These are phyloP conservation scores for Varecia variegata DNA, from an alignment of 2,797 vertebrate species.

Conservation along the genomic window DNA sequence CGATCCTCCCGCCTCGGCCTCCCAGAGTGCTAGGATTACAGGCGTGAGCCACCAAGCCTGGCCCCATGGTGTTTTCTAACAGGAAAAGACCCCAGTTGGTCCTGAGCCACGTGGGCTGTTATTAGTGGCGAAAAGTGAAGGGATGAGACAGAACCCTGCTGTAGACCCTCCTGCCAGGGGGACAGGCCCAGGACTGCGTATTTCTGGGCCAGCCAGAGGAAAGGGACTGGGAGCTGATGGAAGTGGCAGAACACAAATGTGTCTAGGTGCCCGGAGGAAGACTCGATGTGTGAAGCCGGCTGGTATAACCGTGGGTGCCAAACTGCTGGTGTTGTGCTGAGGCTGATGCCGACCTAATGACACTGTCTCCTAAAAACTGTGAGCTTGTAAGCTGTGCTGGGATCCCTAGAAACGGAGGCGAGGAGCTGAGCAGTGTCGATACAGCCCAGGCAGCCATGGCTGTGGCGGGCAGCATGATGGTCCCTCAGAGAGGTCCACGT, in stretches of 20 bases:
- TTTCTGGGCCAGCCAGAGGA: neutral
- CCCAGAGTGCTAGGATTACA: too few relatives aligned
- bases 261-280: neutral
- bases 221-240: neutral
- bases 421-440: neutral
- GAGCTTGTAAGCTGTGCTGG: neutral
- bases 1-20: too few relatives aligned
- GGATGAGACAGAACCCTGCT: neutral
- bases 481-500: too few relatives aligned
- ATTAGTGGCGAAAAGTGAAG: neutral
- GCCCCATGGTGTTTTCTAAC: neutral
- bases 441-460: neutral
- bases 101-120: neutral
- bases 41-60: too few relatives aligned
- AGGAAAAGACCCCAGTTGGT: neutral
- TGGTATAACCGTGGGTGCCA: too few relatives aligned
- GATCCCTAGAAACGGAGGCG: neutral
- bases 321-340: neutral
- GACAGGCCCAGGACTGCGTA: neutral
- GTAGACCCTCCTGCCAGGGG: neutral
- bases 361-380: neutral
- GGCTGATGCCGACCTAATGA: neutral
- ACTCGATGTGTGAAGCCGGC: accelerated
- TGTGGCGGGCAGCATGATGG: too few relatives aligned
- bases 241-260: neutral